Percentiles rank a stretch among this genome's conserved stretches.
Conservation (phyloP, 2,797 vertebrate genomes). For the Malacoraja senta region DNA sequence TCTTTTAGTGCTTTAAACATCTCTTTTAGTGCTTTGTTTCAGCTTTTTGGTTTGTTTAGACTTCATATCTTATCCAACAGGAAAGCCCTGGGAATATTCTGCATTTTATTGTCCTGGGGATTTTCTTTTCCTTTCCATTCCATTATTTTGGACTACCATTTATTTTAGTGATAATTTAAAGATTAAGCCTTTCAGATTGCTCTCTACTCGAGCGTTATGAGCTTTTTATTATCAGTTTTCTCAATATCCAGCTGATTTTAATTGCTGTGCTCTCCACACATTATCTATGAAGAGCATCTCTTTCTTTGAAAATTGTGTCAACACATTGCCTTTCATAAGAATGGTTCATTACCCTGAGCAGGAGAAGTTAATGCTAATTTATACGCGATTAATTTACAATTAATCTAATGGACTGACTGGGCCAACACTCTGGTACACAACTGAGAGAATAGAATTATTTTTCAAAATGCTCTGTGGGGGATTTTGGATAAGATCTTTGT, state of each 20-base stretch:
- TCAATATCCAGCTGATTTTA: background rate
- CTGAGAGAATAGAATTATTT: background rate
- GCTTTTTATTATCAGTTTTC: background rate
- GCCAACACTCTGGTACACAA: background rate
- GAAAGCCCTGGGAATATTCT: background rate
- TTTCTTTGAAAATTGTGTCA: background rate
- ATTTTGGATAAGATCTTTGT: background rate
- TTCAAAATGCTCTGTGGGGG: background rate
- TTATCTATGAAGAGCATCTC: background rate
- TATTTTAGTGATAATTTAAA: background rate
- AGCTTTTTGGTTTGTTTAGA: background rate
- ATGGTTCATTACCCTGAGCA: background rate
- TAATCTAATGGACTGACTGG: background rate
- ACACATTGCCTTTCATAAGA: background rate
- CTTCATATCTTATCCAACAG: background rate
- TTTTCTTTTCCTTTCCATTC: background rate
- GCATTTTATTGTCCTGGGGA: background rate
- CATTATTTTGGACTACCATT: background rate
- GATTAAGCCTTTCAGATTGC: background rate
- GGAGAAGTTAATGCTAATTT: background rate
- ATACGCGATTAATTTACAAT: background rate
- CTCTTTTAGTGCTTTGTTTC: background rate
- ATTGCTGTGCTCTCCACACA: background rate
- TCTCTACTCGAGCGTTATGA: background rate
- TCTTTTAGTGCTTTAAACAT: no score